Percentiles rank a stretch among this genome's conserved stretches.
phyloP scores from a whole-genome alignment of 2,797 vertebrate genomes.

The Microctenopoma lineatum region DNA sequence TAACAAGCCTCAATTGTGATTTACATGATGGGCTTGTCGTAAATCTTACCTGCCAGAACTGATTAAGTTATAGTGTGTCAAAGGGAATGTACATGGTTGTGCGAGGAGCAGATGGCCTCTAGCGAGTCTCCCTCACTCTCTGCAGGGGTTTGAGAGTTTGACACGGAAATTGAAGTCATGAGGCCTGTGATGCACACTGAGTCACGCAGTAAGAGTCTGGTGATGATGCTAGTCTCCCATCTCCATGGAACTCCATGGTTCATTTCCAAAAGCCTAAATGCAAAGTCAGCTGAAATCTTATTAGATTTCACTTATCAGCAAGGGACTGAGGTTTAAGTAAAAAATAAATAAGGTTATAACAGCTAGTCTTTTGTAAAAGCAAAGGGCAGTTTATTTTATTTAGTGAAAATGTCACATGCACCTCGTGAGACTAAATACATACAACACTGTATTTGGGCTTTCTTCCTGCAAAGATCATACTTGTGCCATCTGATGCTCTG shows the following conservation, averaged over 20 bases:
- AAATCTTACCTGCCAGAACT: constrained; percentile 62
- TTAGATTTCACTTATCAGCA: neutral
- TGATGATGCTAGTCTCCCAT: constrained; percentile 25
- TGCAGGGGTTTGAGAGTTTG: constrained; percentile 32
- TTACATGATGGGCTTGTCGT: constrained; percentile 53
- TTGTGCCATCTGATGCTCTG: neutral
- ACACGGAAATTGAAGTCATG: constrained; percentile 64
- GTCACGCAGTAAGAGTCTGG: constrained; percentile 38
- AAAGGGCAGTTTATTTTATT: neutral
- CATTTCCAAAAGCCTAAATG: constrained; percentile 17
- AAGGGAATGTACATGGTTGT: constrained; percentile 45
- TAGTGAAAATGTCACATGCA: neutral
- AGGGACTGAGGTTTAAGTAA: too few species aligned
- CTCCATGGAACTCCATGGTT: neutral
- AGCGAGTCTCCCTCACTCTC: constrained; percentile 34
- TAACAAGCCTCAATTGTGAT: constrained; percentile 69
- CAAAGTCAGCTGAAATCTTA: constrained; percentile 5
- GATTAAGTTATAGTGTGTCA: constrained; percentile 61
- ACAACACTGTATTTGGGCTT: neutral
- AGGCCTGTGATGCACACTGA: constrained; percentile 48
- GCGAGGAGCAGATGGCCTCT: constrained; percentile 46
- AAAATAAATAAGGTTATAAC: neutral
- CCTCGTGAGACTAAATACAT: neutral
- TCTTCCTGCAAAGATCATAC: neutral
- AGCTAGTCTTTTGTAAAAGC: neutral